Conservation (phyloP, 2,113 vertebrate genomes). For the Dipodomys merriami region DNA sequence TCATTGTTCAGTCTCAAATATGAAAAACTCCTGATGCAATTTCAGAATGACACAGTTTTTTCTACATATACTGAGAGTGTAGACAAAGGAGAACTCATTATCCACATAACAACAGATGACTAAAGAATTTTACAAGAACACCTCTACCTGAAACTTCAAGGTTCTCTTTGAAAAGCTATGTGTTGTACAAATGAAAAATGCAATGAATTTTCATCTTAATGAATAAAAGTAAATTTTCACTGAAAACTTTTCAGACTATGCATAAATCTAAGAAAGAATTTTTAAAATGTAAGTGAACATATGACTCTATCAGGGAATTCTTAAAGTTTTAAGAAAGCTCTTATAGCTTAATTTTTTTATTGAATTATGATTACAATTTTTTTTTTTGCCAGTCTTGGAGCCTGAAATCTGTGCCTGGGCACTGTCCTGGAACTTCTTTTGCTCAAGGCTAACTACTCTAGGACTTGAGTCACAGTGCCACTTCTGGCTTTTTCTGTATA, state of each 20-base stretch:
- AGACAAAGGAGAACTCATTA: neutral
- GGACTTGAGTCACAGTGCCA: too few relatives aligned
- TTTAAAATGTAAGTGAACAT: neutral
- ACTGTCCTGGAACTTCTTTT: too few relatives aligned
- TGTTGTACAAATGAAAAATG: neutral
- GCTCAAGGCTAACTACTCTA: too few relatives aligned
- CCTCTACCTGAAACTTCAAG: neutral
- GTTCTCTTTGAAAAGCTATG: neutral
- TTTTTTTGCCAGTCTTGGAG: too few relatives aligned
- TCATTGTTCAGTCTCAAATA: conserved; percentile 47
- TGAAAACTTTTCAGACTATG: neutral
- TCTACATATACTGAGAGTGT: neutral
- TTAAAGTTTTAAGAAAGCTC: neutral
- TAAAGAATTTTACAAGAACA: neutral
- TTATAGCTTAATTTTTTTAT: neutral
- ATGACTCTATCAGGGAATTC: neutral
- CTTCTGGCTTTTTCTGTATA: too few relatives aligned
- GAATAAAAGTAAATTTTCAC: neutral
- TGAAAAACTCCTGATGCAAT: conserved; percentile 11
- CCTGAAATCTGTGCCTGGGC: too few relatives aligned
- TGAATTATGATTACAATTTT: neutral
- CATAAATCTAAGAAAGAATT: neutral
- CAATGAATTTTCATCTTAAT: neutral
- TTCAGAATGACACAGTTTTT: conserved; percentile 51
- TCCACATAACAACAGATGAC: conserved; percentile 10